Conservation (phyloP, 2,797 vertebrate genomes). For the Masticophis lateralis region DNA sequence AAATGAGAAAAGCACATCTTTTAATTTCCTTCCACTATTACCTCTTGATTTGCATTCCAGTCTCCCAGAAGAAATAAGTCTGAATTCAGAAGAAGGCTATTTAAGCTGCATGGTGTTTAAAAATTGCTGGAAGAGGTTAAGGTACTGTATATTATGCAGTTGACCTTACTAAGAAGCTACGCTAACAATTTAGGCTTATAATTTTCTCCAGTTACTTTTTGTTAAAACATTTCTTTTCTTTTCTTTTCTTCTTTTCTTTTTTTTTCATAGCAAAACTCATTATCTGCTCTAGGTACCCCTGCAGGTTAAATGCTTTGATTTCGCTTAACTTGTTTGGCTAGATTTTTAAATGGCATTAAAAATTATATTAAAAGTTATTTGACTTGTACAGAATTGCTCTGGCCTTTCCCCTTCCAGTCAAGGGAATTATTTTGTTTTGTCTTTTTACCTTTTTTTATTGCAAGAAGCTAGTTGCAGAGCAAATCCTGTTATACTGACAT, state of each 20-base stretch:
- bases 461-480: neutral
- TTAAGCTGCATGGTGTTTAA: constrained; percentile 70
- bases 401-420: constrained; percentile 30
- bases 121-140: constrained; percentile 68
- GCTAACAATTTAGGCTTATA: constrained; percentile 70
- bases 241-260: constrained; percentile 27
- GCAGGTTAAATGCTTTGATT: constrained; percentile 67
- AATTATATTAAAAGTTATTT: constrained; percentile 63
- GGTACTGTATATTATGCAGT: constrained; percentile 58
- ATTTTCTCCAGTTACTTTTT: constrained; percentile 66
- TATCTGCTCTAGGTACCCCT: constrained; percentile 63
- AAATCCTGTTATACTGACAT: neutral
- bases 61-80: constrained; percentile 70
- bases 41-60: constrained; percentile 73
- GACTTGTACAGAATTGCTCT: constrained; percentile 56
- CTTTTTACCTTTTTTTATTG: constrained; percentile 7
- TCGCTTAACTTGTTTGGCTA: constrained; percentile 62
- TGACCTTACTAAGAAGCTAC: constrained; percentile 70
- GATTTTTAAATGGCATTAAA: constrained; percentile 49
- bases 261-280: constrained; percentile 66
- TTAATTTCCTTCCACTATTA: constrained; percentile 71
- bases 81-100: constrained; percentile 70
- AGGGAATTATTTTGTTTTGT: constrained; percentile 43
- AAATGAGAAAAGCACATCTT: constrained; percentile 71
- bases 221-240: constrained; percentile 57